Evolutionary conservation across 1,140 invertebrate genomes (phyloP).

Genomic region (Ceratina calcarata): DNA sequence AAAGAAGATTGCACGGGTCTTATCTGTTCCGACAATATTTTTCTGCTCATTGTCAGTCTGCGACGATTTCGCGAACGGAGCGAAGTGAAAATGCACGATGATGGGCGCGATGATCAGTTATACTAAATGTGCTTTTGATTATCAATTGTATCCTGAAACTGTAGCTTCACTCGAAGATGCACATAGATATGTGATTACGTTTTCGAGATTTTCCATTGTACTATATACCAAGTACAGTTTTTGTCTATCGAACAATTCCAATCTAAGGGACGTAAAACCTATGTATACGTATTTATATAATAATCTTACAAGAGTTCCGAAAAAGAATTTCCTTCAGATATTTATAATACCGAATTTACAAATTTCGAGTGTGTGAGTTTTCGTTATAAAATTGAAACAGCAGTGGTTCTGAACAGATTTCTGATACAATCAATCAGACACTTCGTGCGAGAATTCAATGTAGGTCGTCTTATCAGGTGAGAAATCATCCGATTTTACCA

Average conservation of each 20-base stretch:
- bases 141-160: not conserved
- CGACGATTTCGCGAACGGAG: not conserved
- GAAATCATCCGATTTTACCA: not conserved
- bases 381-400: not conserved
- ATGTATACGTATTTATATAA: slow-evolving; percentile 4
- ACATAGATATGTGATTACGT: not conserved
- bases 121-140: not conserved
- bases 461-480: not conserved
- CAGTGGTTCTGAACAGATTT: not conserved
- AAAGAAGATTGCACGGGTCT: slow-evolving; percentile 22
- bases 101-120: not conserved
- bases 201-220: not conserved
- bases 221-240: not conserved
- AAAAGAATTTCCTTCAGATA: not conserved
- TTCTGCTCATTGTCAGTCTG: not conserved
- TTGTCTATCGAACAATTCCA: not conserved
- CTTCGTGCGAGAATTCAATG: too few relatives aligned
- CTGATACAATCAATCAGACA: slow-evolving; percentile 16
- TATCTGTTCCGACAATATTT: slow-evolving; percentile 1
- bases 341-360: not conserved
- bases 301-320: not conserved
- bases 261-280: not conserved
- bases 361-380: not conserved
- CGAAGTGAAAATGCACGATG: not conserved
- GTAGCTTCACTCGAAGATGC: not conserved